These are phyloP conservation scores for Aeoliscus strigatus DNA, from an alignment of 2,797 vertebrate species.

Conservation along the genomic window DNA sequence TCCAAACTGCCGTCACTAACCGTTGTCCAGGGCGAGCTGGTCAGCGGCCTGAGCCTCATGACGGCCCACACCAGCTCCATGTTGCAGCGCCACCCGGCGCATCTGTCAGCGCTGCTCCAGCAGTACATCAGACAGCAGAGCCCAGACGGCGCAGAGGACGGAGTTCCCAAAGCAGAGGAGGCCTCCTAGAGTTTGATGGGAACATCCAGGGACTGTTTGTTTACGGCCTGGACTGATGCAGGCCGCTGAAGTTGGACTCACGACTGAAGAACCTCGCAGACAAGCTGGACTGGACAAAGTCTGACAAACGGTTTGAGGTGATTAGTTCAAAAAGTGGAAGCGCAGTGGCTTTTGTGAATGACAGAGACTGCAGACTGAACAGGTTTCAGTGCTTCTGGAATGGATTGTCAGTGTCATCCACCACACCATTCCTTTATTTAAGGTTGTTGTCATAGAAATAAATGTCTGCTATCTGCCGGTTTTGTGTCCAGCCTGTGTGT, in stretches of 20 bases:
- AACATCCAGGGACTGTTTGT: too few species aligned
- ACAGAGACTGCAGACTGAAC: too few species aligned
- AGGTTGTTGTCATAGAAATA: constrained; percentile 9
- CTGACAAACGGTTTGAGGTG: too few species aligned
- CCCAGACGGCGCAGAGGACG: background rate
- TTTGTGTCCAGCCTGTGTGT: too few species aligned
- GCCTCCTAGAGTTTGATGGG: too few species aligned
- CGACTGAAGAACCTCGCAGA: too few species aligned
- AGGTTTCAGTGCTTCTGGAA: too few species aligned
- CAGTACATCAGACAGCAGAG: constrained; percentile 76
- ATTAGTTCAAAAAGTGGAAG: too few species aligned
- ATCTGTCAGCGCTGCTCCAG: constrained; percentile 79
- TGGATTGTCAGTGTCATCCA: background rate
- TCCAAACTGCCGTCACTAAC: constrained; percentile 80
- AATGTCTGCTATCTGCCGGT: constrained; percentile 23
- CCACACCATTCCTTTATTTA: constrained; percentile 22
- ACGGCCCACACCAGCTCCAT: constrained; percentile 73
- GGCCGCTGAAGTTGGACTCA: too few species aligned
- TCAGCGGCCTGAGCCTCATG: constrained; percentile 76
- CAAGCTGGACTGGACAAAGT: too few species aligned
- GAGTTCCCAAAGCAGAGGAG: constrained; percentile 29
- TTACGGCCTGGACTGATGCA: too few species aligned
- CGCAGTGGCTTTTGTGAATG: too few species aligned
- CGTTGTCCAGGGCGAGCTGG: constrained; percentile 73
- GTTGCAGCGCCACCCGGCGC: constrained; percentile 75